A percentile compares a stretch with the other conserved stretches of the same genome.
These are phyloP conservation scores for Lamprologus callipterus DNA, from an alignment of 2,113 vertebrate genomes.

Conservation along the genomic window DNA sequence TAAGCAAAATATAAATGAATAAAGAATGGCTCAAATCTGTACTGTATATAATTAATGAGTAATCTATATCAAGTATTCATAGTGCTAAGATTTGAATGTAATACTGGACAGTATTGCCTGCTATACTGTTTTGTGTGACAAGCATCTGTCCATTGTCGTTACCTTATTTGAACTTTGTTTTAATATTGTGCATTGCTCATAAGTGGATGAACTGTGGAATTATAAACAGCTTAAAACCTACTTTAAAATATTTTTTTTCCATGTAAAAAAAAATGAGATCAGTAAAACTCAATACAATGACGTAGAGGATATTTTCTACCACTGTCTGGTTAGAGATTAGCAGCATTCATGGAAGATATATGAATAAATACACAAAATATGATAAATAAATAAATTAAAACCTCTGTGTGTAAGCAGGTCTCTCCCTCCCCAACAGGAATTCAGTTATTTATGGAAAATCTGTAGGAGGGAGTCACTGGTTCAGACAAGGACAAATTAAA, in stretches of 20 bases:
- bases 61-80: not conserved
- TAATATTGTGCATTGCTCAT: not conserved
- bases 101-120: not conserved
- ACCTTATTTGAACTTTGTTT: not conserved
- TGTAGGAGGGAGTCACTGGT: not conserved
- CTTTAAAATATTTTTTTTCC: accelerated
- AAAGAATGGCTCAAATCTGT: not conserved
- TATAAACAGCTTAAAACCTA: not conserved
- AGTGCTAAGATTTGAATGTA: not conserved
- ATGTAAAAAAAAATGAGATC: not conserved
- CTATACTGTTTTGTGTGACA: not conserved
- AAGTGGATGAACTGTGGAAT: not conserved
- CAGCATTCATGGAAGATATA: not conserved
- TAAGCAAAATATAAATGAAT: not conserved
- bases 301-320: not conserved
- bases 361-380: not conserved
- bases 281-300: not conserved
- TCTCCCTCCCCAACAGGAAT: not conserved
- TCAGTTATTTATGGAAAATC: constrained; percentile 31
- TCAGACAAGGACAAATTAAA: constrained; percentile 44
- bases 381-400: not conserved
- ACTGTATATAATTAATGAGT: not conserved
- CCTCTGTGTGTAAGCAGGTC: not conserved
- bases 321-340: not conserved
- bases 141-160: not conserved